These are phyloP conservation scores for Muscicapa striata DNA, from an alignment of 2,797 vertebrate genomes.

Conservation along the genomic window DNA sequence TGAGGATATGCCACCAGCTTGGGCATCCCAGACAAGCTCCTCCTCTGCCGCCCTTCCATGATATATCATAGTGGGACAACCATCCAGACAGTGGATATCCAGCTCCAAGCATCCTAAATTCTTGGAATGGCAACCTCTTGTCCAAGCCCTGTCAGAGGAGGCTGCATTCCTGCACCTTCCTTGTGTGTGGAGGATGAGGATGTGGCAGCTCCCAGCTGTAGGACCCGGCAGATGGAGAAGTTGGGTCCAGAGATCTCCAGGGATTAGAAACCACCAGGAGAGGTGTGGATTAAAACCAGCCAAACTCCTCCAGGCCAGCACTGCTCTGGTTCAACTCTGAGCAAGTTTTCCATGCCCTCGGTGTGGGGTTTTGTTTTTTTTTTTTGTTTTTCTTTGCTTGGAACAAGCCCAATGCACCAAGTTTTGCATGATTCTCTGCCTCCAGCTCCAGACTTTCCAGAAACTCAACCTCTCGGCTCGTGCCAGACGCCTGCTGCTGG, in stretches of 20 bases:
- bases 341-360: background rate
- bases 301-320: background rate
- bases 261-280: background rate
- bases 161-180: background rate
- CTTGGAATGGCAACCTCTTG: background rate
- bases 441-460: background rate
- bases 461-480: background rate
- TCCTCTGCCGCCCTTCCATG: background rate
- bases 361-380: background rate
- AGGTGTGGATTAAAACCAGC: background rate
- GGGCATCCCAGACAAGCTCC: background rate
- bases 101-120: background rate
- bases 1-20: background rate
- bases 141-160: background rate
- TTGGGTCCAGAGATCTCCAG: background rate
- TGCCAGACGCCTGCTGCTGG: background rate
- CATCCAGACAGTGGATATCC: background rate
- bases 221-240: background rate
- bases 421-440: background rate
- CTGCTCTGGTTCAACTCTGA: background rate
- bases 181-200: fast-evolving
- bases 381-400: background rate
- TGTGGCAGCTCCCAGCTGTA: background rate
- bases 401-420: background rate
- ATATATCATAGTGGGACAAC: background rate